A percentile compares a stretch with the other conserved stretches of the same genome.
phyloP scores from a whole-genome alignment of 2,113 vertebrate species.

The Pseudois nayaur region DNA sequence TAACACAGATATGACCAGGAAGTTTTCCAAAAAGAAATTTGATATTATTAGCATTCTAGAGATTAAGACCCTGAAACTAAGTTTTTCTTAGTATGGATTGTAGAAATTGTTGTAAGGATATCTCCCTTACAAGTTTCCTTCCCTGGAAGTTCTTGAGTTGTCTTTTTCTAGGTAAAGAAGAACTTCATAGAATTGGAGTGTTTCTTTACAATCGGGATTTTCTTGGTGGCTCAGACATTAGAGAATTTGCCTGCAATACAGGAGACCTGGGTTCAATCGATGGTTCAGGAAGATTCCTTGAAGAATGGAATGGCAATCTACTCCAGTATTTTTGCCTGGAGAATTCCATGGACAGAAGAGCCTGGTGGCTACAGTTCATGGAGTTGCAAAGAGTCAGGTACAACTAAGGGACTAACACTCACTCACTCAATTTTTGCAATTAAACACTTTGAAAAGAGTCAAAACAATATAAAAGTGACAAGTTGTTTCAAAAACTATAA shows the following conservation, averaged over 20 bases:
- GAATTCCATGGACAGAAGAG: neutral
- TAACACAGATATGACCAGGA: neutral
- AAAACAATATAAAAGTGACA: neutral
- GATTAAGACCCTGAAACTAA: neutral
- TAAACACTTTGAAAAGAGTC: neutral
- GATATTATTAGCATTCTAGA: neutral
- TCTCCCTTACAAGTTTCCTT: neutral
- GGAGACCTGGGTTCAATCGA: neutral
- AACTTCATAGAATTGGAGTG: neutral
- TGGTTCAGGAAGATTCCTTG: neutral
- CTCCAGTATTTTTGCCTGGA: neutral
- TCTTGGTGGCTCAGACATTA: neutral
- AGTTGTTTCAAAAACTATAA: neutral
- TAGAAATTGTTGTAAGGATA: neutral
- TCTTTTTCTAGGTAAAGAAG: neutral
- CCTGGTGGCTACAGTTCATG: neutral
- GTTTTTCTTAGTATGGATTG: neutral
- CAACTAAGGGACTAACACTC: neutral
- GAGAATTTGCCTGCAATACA: neutral
- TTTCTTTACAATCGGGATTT: neutral
- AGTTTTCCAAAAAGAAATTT: neutral
- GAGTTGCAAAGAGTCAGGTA: neutral
- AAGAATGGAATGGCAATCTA: neutral
- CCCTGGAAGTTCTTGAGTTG: neutral
- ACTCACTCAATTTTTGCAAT: neutral